Evolutionary conservation across 2,888 invertebrate species (phyloP), one percentile per base, ranked within the genome.

Genomic region (Argynnis bischoffii): DNA sequence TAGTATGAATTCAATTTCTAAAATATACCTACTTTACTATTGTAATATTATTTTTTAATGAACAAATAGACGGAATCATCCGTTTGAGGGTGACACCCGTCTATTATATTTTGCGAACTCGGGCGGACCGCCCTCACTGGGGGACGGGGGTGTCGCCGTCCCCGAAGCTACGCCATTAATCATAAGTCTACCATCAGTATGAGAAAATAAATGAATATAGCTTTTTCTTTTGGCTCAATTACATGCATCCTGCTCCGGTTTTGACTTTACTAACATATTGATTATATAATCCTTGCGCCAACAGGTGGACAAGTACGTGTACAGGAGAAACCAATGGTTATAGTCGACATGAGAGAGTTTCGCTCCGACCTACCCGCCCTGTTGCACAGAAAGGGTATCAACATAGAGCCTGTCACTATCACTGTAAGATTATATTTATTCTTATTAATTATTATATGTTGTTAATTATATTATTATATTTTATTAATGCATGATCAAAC

Each of bases 301-400:
- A 11, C 54, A 93, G 93, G 94, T 67, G 94, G 94, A 14, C 86
- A 93, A 77, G 83, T 82, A 69, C 76, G 80, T 55, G 31, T 67
- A 16, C 87, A 83, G 72, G 89, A 87, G 76, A 91, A 85, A 57
- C 93, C 94, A 3, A 92, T 93, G 77, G 90, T 97, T 35, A 95
- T 99, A 74, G 99, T 99, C 15, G 99, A 99, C 86, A 98, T 99
- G 96, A 94, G 99, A 76, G 99, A 99, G 90, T 99, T 99, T 85
- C 95, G 99, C 51, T 98, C 99, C 66, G 99, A 99, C 86, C 93
- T 99, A 61, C 99, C 99, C 0, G 96, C 98, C 2, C 91, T 99
- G 59, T 95, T 99, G 68, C 99, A 99, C 84, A 96, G 96, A 81
- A 95, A 98, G 65, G 98, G 98, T 8, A 96, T 99, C 69, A 97